phyloP scores from a whole-genome alignment of 2,888 invertebrate species.

The Eulithis testata region DNA sequence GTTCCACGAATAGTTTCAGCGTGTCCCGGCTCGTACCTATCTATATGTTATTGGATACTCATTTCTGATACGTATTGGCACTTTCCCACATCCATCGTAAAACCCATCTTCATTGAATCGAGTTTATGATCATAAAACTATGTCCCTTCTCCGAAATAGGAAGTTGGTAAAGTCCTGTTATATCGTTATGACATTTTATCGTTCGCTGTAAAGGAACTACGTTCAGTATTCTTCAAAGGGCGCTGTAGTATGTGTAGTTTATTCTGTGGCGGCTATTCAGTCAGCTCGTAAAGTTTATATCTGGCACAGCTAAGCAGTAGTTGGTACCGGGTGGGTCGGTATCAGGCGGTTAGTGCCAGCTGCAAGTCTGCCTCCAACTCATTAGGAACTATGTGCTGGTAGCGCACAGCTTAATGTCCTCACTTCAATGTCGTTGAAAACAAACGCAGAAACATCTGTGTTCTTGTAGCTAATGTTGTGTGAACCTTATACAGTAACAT shows the following conservation, averaged over 20 bases:
- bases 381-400: too few relatives aligned
- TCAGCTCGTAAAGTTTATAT: slow-evolving; percentile 30
- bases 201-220: slow-evolving; percentile 11
- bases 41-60: neutral
- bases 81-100: slow-evolving; percentile 6
- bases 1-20: too few relatives aligned
- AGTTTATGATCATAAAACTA: slow-evolving; percentile 19
- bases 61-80: neutral
- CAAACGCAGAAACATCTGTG: too few relatives aligned
- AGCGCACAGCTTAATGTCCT: too few relatives aligned
- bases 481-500: too few relatives aligned
- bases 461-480: too few relatives aligned
- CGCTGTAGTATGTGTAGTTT: neutral
- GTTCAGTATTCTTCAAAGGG: slow-evolving; percentile 17
- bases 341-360: neutral
- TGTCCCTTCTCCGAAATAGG: slow-evolving; percentile 27
- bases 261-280: slow-evolving; percentile 14
- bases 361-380: too few relatives aligned
- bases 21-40: too few relatives aligned
- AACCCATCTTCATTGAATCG: slow-evolving; percentile 21
- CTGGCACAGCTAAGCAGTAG: slow-evolving; percentile 13
- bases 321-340: neutral
- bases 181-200: slow-evolving; percentile 17
- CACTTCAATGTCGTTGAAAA: too few relatives aligned
- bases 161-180: slow-evolving; percentile 29